phyloP scores from a whole-genome alignment of 2,113 vertebrate species.

The Penelope pileata region DNA sequence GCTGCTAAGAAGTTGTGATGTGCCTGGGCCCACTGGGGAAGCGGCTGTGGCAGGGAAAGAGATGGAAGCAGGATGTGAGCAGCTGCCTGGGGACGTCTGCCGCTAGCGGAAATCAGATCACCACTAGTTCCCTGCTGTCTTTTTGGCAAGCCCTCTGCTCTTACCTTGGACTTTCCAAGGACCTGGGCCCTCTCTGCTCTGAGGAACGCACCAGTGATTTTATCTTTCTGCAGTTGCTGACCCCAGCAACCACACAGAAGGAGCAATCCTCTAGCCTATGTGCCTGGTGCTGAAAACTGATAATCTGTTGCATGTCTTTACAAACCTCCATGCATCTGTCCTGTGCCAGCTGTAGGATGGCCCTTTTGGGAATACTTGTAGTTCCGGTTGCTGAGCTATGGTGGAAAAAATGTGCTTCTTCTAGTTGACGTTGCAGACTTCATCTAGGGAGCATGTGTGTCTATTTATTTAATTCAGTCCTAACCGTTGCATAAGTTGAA shows the following conservation, averaged over 20 bases:
- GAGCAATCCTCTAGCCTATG: background rate
- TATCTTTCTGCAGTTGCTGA: background rate
- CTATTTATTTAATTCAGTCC: background rate
- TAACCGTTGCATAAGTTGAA: background rate
- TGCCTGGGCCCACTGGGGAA: slow-evolving; percentile 34
- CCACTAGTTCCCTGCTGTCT: background rate
- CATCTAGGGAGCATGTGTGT: background rate
- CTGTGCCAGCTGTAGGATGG: background rate
- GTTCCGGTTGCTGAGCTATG: background rate
- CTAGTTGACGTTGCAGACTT: background rate
- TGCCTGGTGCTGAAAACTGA: background rate
- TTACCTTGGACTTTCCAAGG: background rate
- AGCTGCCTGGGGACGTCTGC: background rate
- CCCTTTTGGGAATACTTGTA: background rate
- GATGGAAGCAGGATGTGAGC: background rate
- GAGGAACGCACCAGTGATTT: background rate
- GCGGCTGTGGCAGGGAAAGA: slow-evolving; percentile 1
- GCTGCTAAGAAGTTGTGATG: slow-evolving; percentile 49
- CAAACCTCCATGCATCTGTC: background rate
- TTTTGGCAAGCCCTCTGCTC: background rate
- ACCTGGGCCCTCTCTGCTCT: background rate
- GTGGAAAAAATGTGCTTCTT: background rate
- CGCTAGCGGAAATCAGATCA: background rate
- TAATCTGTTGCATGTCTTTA: background rate
- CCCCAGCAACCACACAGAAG: background rate